Conservation (phyloP, 1,140 invertebrate genomes). For the Dryas iulia region DNA sequence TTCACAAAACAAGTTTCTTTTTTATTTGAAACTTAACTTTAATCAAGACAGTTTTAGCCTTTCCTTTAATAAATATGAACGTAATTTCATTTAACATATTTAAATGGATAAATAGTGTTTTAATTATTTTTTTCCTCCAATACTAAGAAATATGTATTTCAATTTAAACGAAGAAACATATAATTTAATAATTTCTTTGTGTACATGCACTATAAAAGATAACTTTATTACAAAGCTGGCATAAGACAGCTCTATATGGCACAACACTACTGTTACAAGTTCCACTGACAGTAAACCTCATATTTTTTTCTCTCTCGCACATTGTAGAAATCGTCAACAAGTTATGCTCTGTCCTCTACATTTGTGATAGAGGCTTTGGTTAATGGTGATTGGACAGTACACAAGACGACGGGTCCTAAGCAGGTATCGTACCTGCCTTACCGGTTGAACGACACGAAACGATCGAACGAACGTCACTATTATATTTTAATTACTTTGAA, state of each 20-base stretch:
- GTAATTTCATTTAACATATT: no score
- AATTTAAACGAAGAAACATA: background rate
- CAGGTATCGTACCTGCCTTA: conserved; percentile 45
- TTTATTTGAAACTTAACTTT: no score
- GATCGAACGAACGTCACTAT: conserved; percentile 46
- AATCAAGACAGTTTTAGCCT: no score
- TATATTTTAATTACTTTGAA: conserved; percentile 10
- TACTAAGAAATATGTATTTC: background rate
- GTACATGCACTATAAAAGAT: background rate
- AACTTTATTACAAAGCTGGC: background rate
- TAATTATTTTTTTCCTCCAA: no score
- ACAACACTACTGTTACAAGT: background rate
- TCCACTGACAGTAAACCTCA: background rate
- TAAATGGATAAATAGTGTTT: no score
- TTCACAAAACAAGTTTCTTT: no score
- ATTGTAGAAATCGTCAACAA: background rate
- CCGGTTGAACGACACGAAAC: conserved; percentile 50
- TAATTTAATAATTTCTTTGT: background rate
- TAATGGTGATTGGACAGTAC: conserved; percentile 27
- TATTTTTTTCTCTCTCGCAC: conserved; percentile 21
- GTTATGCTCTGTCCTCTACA: conserved; percentile 6
- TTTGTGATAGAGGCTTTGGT: conserved; percentile 17
- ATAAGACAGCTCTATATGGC: background rate
- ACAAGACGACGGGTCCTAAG: conserved; percentile 40
- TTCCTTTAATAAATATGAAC: no score